phyloP scores from a whole-genome alignment of 2,113 vertebrate species.

The Catagonus wagneri region DNA sequence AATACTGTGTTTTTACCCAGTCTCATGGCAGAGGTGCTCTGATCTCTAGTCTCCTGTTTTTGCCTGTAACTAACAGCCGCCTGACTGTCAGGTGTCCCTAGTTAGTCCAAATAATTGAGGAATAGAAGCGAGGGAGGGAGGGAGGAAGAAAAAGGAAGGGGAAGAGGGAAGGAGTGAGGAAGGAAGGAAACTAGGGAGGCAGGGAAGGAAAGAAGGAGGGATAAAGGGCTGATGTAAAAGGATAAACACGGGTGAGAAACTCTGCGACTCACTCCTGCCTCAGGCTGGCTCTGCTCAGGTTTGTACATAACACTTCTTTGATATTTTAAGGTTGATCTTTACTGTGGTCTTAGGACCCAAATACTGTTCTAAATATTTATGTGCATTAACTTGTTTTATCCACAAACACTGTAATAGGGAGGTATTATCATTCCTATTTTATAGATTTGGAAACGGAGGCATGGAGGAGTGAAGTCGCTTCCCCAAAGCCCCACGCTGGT shows the following conservation, averaged over 20 bases:
- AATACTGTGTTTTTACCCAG: not conserved
- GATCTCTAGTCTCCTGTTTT: not conserved
- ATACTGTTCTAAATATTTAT: not conserved
- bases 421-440: not conserved
- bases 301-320: not conserved
- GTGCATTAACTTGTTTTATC: not conserved
- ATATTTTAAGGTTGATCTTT: not conserved
- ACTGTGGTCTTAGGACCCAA: not conserved
- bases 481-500: too few relatives aligned
- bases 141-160: not conserved
- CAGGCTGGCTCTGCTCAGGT: not conserved
- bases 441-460: not conserved
- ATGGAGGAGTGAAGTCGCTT: not conserved
- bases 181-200: not conserved
- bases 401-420: not conserved
- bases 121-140: too few relatives aligned
- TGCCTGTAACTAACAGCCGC: not conserved
- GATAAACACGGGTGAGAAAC: not conserved
- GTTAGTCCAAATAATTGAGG: not conserved
- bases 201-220: not conserved
- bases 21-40: not conserved
- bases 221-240: not conserved
- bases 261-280: not conserved
- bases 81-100: not conserved
- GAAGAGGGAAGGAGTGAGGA: not conserved